Percentiles rank a stretch among this genome's conserved stretches.
Evolutionary conservation across 2,113 vertebrate genomes (phyloP).

Genomic region (Columba livia): DNA sequence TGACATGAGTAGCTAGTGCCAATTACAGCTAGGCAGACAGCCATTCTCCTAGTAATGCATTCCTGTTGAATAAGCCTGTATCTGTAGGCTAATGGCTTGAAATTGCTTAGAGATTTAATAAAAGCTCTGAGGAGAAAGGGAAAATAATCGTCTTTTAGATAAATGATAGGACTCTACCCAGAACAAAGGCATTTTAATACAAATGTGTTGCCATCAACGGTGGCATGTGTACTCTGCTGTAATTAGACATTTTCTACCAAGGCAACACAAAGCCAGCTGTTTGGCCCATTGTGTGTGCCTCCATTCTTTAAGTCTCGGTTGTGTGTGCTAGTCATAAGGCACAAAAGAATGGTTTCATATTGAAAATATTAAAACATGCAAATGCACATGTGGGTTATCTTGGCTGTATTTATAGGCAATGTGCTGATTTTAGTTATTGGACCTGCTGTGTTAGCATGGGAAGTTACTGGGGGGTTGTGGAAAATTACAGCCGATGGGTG

Average conservation of each 20-base stretch:
- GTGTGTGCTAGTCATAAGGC: background rate
- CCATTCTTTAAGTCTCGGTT: slow-evolving; percentile 5
- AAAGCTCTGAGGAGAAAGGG: slow-evolving; percentile 55
- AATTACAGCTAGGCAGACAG: slow-evolving; percentile 22
- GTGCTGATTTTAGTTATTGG: no score
- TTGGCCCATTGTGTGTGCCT: slow-evolving; percentile 28
- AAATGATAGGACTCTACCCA: slow-evolving; percentile 54
- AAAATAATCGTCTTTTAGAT: slow-evolving; percentile 70
- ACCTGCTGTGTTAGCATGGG: no score
- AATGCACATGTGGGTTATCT: no score
- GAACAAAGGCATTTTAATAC: slow-evolving; percentile 65
- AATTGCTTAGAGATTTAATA: slow-evolving; percentile 60
- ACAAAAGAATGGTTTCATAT: slow-evolving; percentile 7
- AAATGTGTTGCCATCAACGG: slow-evolving; percentile 56
- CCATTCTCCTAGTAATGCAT: slow-evolving; percentile 21
- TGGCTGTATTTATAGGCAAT: no score
- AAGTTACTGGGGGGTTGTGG: no score
- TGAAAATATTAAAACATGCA: slow-evolving; percentile 4
- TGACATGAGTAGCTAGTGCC: slow-evolving; percentile 24
- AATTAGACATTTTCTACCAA: slow-evolving; percentile 62
- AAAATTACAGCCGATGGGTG: no score
- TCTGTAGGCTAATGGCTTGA: slow-evolving; percentile 56
- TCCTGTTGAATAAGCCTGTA: slow-evolving; percentile 27
- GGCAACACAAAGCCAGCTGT: slow-evolving; percentile 62
- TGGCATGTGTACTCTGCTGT: slow-evolving; percentile 23